phyloP scores from a whole-genome alignment of 2,113 vertebrate species.

The Circaetus cinerascens region DNA sequence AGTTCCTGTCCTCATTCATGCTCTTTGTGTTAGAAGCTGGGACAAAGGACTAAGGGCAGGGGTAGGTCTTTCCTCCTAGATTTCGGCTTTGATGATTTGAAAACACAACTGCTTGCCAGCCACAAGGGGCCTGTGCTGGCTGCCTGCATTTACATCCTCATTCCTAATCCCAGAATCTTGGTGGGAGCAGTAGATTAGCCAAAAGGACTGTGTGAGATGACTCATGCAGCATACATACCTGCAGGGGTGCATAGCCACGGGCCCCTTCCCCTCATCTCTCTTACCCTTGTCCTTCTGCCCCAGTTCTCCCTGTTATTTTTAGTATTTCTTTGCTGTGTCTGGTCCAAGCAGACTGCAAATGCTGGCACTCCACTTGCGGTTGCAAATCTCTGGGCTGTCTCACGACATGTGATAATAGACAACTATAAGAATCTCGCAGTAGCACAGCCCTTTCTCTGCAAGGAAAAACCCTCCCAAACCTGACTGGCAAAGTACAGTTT shows the following conservation, averaged over 20 bases:
- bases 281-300: neutral
- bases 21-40: neutral
- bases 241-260: neutral
- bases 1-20: neutral
- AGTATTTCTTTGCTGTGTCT: neutral
- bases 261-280: rapidly evolving
- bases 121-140: neutral
- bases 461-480: neutral
- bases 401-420: rapidly evolving
- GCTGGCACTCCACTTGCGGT: rapidly evolving
- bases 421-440: neutral
- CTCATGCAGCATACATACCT: neutral
- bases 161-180: neutral
- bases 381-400: neutral
- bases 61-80: neutral
- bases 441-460: neutral
- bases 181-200: neutral
- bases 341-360: neutral
- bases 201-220: neutral
- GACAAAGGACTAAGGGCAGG: neutral
- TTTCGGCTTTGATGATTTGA: neutral
- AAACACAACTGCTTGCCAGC: neutral
- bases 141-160: neutral
- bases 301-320: neutral
- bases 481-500: neutral